Conservation (phyloP, 2,113 vertebrate genomes). For the Seriola dumerili region DNA sequence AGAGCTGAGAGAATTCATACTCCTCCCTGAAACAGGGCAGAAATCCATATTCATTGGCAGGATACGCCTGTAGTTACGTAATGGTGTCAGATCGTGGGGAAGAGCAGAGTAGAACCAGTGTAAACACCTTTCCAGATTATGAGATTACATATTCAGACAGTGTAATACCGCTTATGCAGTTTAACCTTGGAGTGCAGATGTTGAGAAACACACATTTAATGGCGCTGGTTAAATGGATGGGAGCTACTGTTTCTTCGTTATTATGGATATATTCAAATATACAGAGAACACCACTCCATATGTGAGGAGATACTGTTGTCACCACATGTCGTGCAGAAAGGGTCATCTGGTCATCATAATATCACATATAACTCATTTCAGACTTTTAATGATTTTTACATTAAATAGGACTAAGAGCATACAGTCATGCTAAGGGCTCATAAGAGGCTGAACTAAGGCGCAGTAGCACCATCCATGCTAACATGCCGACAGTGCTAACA, state of each 20-base stretch:
- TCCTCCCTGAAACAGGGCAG: not conserved
- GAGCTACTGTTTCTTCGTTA: not conserved
- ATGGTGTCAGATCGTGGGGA: conserved; percentile 50
- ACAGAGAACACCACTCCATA: not conserved
- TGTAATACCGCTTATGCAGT: conserved; percentile 15
- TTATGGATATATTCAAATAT: not conserved
- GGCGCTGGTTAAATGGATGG: not conserved
- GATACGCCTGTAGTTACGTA: conserved; percentile 52
- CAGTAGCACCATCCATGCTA: not conserved
- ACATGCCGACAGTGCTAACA: not conserved
- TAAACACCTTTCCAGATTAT: conserved; percentile 55
- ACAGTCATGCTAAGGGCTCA: not conserved
- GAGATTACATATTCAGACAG: conserved; percentile 58
- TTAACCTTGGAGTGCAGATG: conserved; percentile 35
- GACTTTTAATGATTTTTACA: not conserved
- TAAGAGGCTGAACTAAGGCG: not conserved
- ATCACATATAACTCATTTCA: not conserved
- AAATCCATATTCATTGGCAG: conserved; percentile 12
- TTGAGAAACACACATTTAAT: conserved; percentile 17
- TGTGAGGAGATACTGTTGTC: no score
- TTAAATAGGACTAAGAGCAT: not conserved
- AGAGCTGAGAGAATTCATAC: not conserved
- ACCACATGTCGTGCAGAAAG: not conserved
- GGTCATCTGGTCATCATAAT: not conserved
- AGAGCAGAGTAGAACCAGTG: conserved; percentile 33